Evolutionary conservation across 2,888 invertebrate species (phyloP), one percentile per base, ranked within the genome.

Genomic region (Seira musarum): DNA sequence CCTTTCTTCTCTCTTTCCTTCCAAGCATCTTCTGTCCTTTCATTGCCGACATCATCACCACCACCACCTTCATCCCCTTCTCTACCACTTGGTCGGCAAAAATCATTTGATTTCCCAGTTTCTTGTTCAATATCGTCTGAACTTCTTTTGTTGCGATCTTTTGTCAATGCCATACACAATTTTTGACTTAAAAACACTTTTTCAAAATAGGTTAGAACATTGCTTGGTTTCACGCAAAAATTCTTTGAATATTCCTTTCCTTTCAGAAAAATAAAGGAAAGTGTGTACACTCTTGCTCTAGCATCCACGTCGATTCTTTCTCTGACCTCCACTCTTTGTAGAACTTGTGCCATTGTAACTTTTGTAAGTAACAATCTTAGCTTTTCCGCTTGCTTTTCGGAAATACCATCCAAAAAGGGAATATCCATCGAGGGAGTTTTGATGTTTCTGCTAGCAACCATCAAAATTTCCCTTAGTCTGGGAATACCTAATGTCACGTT

Each of bases 401-500:
- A 87, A 3, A 90, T 90, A 87, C 91, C 88, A 0, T 89, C 87
- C 0, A 92, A 86, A 84, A 98, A 94, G 0, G 98, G 98, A 85
- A 98, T 94, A 87, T 97, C 96, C 95, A 99, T 97, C 70, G 94
- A 95, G 0, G 99, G 99, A 0, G 99, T 99, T 89, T 96, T 96
- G 13, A 98, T 95, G 81, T 93, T 94, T n/a, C 92, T 93, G 0
- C 96, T 95, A 0, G 98, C 98, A 87, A 94, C 93, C 98, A 99
- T 99, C 0, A 99, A 90, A 87, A 99, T 97, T 92, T 99, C 99
- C 87, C 98, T 90, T 3, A 99, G 91, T 87, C 99, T 93, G 0
- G 99, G 99, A 87, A 99, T 99, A 91, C 99, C 99, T n/a, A 99
- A 91, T 5, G 81, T 83, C 0, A 99, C 99, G 91, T 99, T 99